A percentile compares a stretch with the other conserved stretches of the same genome.
phyloP scores from a whole-genome alignment of 2,888 invertebrate genomes.

The Pediacus dermestoides region DNA sequence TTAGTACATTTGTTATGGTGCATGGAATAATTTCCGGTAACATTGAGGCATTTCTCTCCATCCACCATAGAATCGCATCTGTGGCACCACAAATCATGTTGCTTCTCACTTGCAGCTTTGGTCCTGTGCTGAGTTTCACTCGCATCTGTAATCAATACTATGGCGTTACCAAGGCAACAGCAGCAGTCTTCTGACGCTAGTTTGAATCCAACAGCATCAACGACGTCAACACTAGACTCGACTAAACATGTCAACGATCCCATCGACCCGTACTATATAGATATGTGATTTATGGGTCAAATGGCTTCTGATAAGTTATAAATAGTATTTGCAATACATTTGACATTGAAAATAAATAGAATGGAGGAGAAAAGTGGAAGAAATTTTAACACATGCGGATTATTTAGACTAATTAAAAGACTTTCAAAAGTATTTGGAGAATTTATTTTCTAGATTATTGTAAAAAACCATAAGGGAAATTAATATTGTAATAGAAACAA shows the following conservation, averaged over 20 bases:
- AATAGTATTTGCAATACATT: no score
- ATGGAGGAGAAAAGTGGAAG: no score
- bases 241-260: slow-evolving; percentile 13
- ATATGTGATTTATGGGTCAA: slow-evolving; percentile 11
- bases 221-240: slow-evolving; percentile 4
- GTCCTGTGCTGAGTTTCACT: slow-evolving; percentile 61
- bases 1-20: slow-evolving; percentile 72
- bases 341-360: no score
- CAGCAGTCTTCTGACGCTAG: slow-evolving; percentile 17
- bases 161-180: slow-evolving; percentile 30
- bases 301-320: no score
- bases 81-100: slow-evolving; percentile 79
- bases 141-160: slow-evolving; percentile 38
- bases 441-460: no score
- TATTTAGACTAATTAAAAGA: no score
- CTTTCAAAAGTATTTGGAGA: no score
- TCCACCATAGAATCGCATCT: slow-evolving; percentile 74
- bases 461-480: no score
- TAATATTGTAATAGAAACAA: no score
- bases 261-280: slow-evolving; percentile 10
- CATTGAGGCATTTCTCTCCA: slow-evolving; percentile 67
- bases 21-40: slow-evolving; percentile 58
- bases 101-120: slow-evolving; percentile 72
- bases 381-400: no score
- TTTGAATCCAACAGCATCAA: slow-evolving; percentile 10